Percentiles rank a stretch among this genome's conserved stretches.
These are phyloP conservation scores for Myrmophylax atrothorax DNA, from an alignment of 2,113 vertebrate genomes.

Conservation along the genomic window DNA sequence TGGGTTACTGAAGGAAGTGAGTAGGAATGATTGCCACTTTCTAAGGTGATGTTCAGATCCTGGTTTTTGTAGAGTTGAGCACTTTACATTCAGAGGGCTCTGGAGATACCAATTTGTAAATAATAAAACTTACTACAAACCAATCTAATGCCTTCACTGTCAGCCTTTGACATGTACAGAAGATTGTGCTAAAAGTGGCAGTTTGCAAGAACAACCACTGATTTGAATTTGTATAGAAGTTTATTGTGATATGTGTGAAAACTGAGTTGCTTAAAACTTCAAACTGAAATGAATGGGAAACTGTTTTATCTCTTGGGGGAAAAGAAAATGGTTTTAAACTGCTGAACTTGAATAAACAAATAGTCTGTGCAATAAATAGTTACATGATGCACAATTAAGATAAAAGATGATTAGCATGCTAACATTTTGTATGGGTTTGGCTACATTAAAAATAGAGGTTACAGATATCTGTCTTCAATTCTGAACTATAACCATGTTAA, in stretches of 20 bases:
- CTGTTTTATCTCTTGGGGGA: constrained; percentile 47
- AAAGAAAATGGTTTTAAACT: constrained; percentile 40
- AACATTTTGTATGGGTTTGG: constrained; percentile 34
- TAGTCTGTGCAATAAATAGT: constrained; percentile 36
- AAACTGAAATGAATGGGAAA: constrained; percentile 8
- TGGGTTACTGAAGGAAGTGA: not conserved
- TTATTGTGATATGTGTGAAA: not conserved
- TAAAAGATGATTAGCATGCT: constrained; percentile 43
- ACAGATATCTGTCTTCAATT: constrained; percentile 31
- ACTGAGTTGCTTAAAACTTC: not conserved
- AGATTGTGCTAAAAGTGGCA: not conserved
- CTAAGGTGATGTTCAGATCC: not conserved
- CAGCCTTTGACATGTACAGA: not conserved
- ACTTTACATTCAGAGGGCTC: not conserved
- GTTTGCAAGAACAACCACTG: not conserved
- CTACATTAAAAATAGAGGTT: constrained; percentile 24
- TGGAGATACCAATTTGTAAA: not conserved
- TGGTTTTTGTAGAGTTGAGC: not conserved
- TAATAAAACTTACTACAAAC: not conserved
- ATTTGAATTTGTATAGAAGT: not conserved
- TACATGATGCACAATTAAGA: constrained; percentile 53
- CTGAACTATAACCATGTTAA: constrained; percentile 40
- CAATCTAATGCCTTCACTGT: not conserved
- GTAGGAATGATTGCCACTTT: not conserved
- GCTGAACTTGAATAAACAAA: constrained; percentile 51